Base-by-base conservation (phyloP, 2,888 invertebrate genomes). In the Epistrophe grossulariae region DNA sequence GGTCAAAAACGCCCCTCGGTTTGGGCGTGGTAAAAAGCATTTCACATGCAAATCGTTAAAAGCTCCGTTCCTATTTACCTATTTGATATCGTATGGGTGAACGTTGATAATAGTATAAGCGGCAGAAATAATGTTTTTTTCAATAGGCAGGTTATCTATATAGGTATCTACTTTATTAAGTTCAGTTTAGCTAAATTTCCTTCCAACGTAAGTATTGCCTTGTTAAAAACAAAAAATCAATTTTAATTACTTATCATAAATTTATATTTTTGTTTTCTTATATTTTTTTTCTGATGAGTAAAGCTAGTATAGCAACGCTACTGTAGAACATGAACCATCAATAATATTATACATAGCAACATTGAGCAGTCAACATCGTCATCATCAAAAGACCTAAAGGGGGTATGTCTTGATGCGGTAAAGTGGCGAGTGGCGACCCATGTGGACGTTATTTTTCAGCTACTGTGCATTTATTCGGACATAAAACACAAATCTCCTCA, bases 391-490 rank as follows among this genome's bases (percentile, higher is more conserved):
- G 31, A 57, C 62, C 74, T 64, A 64, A 79, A 70, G 70, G 66
- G 57, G 62, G 38, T 45, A 68, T 60, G 68, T 52, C 48, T 55
- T 45, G n/a, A 7, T 31, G 31, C 31, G 7, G 35, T 35, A 9
- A 1, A 57, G 48, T 68, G 43, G 64, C 24, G 24, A 57, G 48
- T 68, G 43, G 64, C 24, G 24, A 24, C n/a, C 62, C 15, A 48
- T 40, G 45, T 62, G 76, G 70, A 81, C 50, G 55, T 17, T 45
- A 57, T 71, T 77, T 77, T 71, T 55, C 70, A 77, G 82, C 84
- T 84, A 84, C 84, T 84, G 84, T 84, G 76, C 74, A 80, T 84
- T 84, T 84, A 80, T 84, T 84, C 70, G 50, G 45, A 62, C 74
- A 84, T 74, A 76, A 84, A 84, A 79, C 71, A 79, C 74, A 79